Base-by-base conservation (phyloP, 2,113 vertebrate species). In the Corythornis cristatus region DNA sequence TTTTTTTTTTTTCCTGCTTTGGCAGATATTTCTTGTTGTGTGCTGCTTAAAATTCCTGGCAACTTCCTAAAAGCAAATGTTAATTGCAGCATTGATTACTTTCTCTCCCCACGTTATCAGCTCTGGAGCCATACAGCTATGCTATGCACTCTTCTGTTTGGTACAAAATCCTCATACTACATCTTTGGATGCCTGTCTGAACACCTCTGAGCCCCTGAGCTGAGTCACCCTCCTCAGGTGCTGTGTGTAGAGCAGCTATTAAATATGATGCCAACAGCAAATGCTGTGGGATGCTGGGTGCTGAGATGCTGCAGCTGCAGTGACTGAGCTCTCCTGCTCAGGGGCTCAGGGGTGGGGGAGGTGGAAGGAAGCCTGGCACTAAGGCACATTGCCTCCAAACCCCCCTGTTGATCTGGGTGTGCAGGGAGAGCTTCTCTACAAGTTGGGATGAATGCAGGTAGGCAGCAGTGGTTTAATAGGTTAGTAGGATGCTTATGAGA, bases 341-440 rank as follows among this genome's bases (percentile, higher is more conserved):
- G 1, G 11, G 56, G 28, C 2, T 2, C 31, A 21, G 58, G 68
- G 42, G 17, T 15, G 5, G 3, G 72, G 62, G 16, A 8, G 16
- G 33, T 5, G 3, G 0, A 6, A 86, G 29, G n/a, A 57, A 72
- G 45, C 26, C 58, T 62, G 53, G 35, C 14, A 9, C 13, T 40
- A 23, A 50, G 40, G 28, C 14, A 37, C 22, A 31, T 45, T 1
- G 0, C 48, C 45, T 93, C 57, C 11, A 8, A 51, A 64, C 6
- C 18, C 5, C 0, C n/a, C 40, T 1, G 0, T 35, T 5, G 4
- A 20, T 62, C 19, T 0, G 1, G 14, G 15, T 3, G 3, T 28
- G 15, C 51, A 45, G 26, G 20, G 31, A 26, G 42, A 28, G 35
- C 18, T 75, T 54, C 72, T 45, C 0, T 0, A 8, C 5, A 2